phyloP scores from a whole-genome alignment of 2,888 invertebrate species.

The Tipula confusa region DNA sequence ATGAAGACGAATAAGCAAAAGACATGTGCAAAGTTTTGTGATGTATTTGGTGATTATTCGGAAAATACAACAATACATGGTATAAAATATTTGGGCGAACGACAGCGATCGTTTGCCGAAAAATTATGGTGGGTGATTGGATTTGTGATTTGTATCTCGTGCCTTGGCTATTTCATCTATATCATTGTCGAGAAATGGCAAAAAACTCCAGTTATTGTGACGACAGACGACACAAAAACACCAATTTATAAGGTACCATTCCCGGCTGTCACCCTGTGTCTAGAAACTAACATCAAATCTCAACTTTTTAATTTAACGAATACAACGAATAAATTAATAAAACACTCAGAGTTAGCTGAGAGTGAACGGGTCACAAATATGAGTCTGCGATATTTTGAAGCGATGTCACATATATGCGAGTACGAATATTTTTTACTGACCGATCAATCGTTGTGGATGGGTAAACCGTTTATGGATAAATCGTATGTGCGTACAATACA shows the following conservation, averaged over 20 bases:
- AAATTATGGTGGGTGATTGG: conserved; percentile 7
- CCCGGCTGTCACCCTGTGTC: not conserved
- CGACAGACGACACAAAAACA: not conserved
- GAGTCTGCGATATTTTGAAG: not conserved
- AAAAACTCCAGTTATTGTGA: not conserved
- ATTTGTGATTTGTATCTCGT: not conserved
- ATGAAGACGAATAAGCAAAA: not conserved
- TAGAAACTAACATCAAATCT: not conserved
- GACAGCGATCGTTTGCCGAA: not conserved
- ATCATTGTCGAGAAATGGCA: not conserved
- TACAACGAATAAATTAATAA: not conserved
- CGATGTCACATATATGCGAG: conserved; percentile 25
- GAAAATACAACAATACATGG: not conserved
- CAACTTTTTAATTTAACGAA: not conserved
- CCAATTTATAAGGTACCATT: not conserved
- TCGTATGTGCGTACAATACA: not conserved
- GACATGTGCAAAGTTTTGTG: not conserved
- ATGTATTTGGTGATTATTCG: not conserved
- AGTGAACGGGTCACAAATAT: not conserved
- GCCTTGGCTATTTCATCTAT: not conserved
- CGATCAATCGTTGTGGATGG: not conserved
- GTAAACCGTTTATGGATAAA: not conserved
- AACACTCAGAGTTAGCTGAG: not conserved
- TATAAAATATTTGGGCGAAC: conserved; percentile 26
- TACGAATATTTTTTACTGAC: not conserved